These are phyloP conservation scores for Acanthosepion lycidas DNA, from an alignment of 2,888 invertebrate genomes.

Conservation along the genomic window DNA sequence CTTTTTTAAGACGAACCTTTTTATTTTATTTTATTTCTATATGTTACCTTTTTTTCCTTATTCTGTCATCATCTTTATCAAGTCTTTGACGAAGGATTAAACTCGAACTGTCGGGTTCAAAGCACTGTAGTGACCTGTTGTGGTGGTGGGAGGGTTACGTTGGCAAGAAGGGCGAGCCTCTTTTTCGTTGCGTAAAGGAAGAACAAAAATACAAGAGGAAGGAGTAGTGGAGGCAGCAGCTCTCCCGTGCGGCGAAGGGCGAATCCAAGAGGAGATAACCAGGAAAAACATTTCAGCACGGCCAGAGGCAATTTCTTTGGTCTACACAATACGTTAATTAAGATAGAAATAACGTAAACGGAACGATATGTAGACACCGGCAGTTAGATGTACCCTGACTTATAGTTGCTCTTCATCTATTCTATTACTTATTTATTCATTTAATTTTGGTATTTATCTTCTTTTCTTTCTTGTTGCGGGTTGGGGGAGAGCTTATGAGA, in stretches of 20 bases:
- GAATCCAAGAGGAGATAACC: constrained; percentile 40
- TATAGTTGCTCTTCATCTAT: neutral
- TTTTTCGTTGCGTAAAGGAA: neutral
- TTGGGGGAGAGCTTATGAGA: no score
- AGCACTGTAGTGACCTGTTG: no score
- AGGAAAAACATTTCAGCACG: constrained; percentile 36
- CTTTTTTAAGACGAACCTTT: no score
- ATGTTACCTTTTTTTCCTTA: neutral
- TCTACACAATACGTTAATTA: constrained; percentile 43
- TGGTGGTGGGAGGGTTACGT: neutral
- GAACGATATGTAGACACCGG: neutral
- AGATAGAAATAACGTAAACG: neutral
- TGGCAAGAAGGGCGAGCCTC: neutral
- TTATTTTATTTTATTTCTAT: neutral
- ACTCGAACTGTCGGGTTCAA: no score
- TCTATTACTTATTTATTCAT: neutral
- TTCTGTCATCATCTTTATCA: neutral
- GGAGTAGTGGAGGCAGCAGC: neutral
- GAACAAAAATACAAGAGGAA: neutral
- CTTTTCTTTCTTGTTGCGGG: neutral
- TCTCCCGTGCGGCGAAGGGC: constrained; percentile 12
- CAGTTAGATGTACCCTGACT: neutral
- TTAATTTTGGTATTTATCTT: no score
- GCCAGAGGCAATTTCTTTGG: constrained; percentile 43
- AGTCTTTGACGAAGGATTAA: no score